Evolutionary conservation across 2,113 vertebrate genomes (phyloP), one percentile per base, ranked within the genome.

Genomic region (Mormyrus lacerda): DNA sequence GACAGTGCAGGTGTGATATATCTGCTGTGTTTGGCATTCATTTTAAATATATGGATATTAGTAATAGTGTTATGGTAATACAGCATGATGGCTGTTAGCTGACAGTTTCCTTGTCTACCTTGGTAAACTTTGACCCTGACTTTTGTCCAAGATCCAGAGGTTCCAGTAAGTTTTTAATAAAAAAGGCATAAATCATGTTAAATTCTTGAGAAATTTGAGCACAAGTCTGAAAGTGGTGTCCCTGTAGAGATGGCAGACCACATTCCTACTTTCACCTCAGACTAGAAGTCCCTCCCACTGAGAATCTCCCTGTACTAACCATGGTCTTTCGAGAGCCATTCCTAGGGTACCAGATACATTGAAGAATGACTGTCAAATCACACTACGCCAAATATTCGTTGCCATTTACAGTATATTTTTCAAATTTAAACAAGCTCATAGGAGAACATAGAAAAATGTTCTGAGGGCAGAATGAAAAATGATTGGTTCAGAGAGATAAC

Each of bases 251-350:
- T n/a, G 98, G 91, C 98, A 99, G 93, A 99, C 97, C 35, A 98
- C 98, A 0, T 98, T 97, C 95, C 97, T 98, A 95, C 97, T 99
- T 31, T 98, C 97, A 98, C 98, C 95, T 99, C 98, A 47, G 96
- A 92, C 91, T 99, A 99, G 93, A 99, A 99, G 61, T 99, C 98
- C 95, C 95, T 97, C 92, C 99, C 98, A 45, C 97, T 99, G 89
- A 97, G 92, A 82, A 99, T 96, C 95, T 99, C 98, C 94, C 93
- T 96, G 87, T 98, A 99, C 93, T 99, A 97, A 58, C 55, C 98
- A 39, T 99, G 98, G 89, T 98, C 98, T 96, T 99, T 99, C 73
- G 97, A 97, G 91, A 99, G 93, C 97, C 97, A 99, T 91, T 99
- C 98, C 98, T 99, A 94, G 93, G 58, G 11, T 85, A 11, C 24